Conservation (phyloP, 2,888 invertebrate species). For the Piscicola geometra region DNA sequence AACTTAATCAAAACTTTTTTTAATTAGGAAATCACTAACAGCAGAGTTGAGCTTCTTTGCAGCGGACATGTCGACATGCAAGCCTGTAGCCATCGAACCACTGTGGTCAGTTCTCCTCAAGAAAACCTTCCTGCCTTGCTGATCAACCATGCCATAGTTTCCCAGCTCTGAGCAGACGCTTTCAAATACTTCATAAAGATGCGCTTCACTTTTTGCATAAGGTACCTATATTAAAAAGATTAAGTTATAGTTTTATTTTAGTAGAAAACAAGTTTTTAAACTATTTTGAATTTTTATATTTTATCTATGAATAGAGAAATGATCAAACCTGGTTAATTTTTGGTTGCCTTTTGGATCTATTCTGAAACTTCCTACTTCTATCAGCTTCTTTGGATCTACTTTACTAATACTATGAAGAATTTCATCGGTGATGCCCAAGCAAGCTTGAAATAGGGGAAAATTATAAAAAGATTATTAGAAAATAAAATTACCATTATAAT, state of each 20-base stretch:
- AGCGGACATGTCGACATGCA: no score
- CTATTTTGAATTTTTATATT: no score
- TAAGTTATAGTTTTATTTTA: no score
- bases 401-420: background rate
- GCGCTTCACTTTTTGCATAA: slow-evolving; percentile 13
- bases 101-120: background rate
- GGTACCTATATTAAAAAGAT: background rate
- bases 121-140: background rate
- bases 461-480: background rate
- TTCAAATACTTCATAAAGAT: slow-evolving; percentile 11
- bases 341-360: slow-evolving; percentile 7
- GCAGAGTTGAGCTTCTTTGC: no score
- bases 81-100: no score
- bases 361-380: background rate
- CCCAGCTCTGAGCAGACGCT: background rate
- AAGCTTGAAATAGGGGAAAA: background rate
- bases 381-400: slow-evolving; percentile 15
- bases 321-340: background rate
- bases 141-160: background rate
- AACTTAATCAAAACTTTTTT: no score
- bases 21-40: no score
- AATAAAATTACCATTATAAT: no score
- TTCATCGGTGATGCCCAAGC: background rate
- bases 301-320: no score
- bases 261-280: no score